These are phyloP conservation scores for Boloria selene DNA, from an alignment of 2,888 invertebrate species.

Conservation along the genomic window DNA sequence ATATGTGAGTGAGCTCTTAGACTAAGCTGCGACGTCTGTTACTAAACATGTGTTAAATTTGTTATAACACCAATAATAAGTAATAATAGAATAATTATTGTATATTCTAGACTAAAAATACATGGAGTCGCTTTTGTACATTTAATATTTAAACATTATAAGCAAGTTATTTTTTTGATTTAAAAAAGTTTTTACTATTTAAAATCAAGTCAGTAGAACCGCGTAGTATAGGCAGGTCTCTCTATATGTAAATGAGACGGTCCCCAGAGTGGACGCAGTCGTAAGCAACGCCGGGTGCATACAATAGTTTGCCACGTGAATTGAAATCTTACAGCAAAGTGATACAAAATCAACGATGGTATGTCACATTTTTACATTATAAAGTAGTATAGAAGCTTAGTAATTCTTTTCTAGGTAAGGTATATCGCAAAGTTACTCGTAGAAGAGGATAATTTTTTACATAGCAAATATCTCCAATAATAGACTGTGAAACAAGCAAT, in stretches of 20 bases:
- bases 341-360: slow-evolving; percentile 5
- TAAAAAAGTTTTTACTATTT: slow-evolving; percentile 14
- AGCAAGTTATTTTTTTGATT: slow-evolving; percentile 18
- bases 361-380: neutral
- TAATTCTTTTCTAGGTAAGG: neutral
- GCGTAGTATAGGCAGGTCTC: slow-evolving; percentile 7
- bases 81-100: slow-evolving; percentile 9
- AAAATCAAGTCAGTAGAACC: slow-evolving; percentile 11
- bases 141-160: slow-evolving; percentile 12
- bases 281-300: neutral
- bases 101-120: slow-evolving; percentile 2
- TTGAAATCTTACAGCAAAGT: slow-evolving; percentile 14
- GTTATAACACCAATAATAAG: slow-evolving; percentile 19
- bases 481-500: slow-evolving; percentile 4
- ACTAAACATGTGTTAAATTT: slow-evolving; percentile 3
- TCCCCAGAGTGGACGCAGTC: neutral
- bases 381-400: slow-evolving; percentile 2
- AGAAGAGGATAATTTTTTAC: slow-evolving; percentile 3
- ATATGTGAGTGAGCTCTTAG: neutral
- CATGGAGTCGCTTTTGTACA: slow-evolving; percentile 19
- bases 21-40: slow-evolving; percentile 17
- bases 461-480: neutral
- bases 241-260: neutral
- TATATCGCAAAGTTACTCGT: neutral
- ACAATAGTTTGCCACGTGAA: slow-evolving; percentile 6